Evolutionary conservation across 2,113 vertebrate genomes (phyloP).

Genomic region (Crotalus viridis): DNA sequence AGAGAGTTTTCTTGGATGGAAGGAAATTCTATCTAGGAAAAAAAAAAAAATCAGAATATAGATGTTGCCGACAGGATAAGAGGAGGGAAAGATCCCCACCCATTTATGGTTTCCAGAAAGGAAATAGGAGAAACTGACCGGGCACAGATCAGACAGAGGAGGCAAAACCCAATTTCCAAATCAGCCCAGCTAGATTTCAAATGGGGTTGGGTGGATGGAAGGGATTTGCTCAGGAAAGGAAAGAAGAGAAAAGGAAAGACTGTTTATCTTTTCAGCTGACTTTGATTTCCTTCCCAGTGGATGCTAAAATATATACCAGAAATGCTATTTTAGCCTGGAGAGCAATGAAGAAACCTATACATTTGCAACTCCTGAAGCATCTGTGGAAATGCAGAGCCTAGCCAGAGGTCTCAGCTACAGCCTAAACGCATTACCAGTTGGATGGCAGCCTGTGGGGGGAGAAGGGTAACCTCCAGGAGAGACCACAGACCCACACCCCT

Average conservation of each 20-base stretch:
- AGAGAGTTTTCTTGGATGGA: neutral
- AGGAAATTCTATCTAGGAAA: neutral
- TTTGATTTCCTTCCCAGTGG: neutral
- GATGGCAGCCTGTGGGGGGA: too few relatives aligned
- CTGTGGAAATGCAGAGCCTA: too few relatives aligned
- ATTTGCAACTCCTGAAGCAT: neutral
- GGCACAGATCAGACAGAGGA: neutral
- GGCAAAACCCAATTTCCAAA: neutral
- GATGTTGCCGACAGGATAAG: neutral
- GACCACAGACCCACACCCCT: too few relatives aligned
- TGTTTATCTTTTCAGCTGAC: neutral
- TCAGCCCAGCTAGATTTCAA: neutral
- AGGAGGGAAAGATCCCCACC: neutral
- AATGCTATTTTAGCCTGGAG: neutral
- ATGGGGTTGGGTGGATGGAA: too few relatives aligned
- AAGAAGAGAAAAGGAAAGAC: neutral
- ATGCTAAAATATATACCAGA: neutral
- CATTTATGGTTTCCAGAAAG: neutral
- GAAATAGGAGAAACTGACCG: neutral
- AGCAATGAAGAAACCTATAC: too few relatives aligned
- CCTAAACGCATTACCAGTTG: too few relatives aligned
- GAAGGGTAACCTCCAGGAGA: too few relatives aligned
- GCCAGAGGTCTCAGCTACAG: too few relatives aligned
- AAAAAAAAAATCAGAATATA: too few relatives aligned
- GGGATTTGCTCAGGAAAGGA: neutral